Percentiles rank a stretch among this genome's conserved stretches.
Conservation (phyloP, 37 sponge, comb jelly and placozoan genomes). For the Theonella swinhoei region DNA sequence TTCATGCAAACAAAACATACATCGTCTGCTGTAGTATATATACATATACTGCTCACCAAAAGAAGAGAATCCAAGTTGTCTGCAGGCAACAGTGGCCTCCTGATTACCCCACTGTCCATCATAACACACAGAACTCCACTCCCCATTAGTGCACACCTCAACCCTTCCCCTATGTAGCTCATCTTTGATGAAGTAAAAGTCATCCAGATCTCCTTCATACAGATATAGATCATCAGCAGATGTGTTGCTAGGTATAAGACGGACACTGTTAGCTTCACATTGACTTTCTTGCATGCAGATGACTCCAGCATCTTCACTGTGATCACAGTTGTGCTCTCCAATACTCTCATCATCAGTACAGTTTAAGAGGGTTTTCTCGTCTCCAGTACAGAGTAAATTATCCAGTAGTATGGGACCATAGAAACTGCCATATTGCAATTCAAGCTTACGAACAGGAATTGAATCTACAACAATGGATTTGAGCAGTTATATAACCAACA, state of each 20-base stretch:
- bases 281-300: slow-evolving; percentile 10
- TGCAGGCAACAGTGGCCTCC: slow-evolving; percentile 46
- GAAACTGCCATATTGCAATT: slow-evolving; percentile 28
- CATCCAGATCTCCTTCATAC: not conserved
- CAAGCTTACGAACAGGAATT: too few species aligned
- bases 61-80: slow-evolving; percentile 41
- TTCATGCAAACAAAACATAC: too few species aligned
- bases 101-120: slow-evolving; percentile 31
- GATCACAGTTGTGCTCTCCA: slow-evolving; percentile 38
- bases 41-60: slow-evolving; percentile 51
- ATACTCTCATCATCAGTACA: slow-evolving; percentile 28
- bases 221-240: not conserved
- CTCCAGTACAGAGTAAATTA: slow-evolving; percentile 48
- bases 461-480: too few species aligned
- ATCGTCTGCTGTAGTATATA: too few species aligned
- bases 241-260: not conserved
- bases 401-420: slow-evolving; percentile 33
- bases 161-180: slow-evolving; percentile 37
- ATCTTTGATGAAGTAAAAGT: slow-evolving; percentile 22
- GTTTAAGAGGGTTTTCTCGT: slow-evolving; percentile 30
- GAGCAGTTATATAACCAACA: too few species aligned
- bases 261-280: not conserved
- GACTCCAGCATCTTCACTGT: slow-evolving; percentile 40
- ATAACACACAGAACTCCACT: slow-evolving; percentile 43
- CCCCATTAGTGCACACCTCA: slow-evolving; percentile 44